These are phyloP conservation scores for Goniozus legneri DNA, from an alignment of 1,140 invertebrate species.

Conservation along the genomic window DNA sequence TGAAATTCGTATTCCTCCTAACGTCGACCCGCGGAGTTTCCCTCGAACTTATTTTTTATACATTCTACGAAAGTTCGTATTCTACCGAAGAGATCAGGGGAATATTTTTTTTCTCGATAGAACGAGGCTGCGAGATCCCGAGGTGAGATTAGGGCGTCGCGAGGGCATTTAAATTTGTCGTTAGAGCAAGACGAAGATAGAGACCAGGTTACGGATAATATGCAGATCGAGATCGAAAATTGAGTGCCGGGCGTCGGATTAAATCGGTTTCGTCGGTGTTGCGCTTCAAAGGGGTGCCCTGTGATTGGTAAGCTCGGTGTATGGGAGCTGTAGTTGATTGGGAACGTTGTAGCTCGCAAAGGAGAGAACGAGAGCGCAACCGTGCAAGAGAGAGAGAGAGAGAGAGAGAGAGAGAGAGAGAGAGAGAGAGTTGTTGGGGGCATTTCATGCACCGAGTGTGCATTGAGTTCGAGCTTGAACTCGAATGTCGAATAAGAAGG, in stretches of 20 bases:
- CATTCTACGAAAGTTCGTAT: no score
- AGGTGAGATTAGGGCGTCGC: no score
- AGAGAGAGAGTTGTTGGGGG: no score
- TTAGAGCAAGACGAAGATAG: not conserved
- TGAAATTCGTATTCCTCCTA: no score
- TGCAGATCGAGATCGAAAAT: slow-evolving; percentile 10
- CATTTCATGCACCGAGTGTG: slow-evolving; percentile 45
- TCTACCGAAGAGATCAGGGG: no score
- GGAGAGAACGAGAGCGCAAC: no score
- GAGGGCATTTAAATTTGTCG: slow-evolving; percentile 3
- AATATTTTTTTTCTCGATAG: no score
- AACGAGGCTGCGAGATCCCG: no score
- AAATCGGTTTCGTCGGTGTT: slow-evolving; percentile 22
- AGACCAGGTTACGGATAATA: not conserved
- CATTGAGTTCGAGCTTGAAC: slow-evolving; percentile 31
- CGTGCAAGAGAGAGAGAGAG: no score
- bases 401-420: no score
- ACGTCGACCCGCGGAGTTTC: no score
- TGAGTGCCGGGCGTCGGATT: slow-evolving; percentile 17
- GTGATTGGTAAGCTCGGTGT: slow-evolving; percentile 36
- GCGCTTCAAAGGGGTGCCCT: slow-evolving; percentile 31
- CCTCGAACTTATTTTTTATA: no score
- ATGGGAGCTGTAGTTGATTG: slow-evolving; percentile 40
- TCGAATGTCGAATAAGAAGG: slow-evolving; percentile 38
- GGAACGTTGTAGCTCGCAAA: slow-evolving; percentile 50